Base-by-base conservation (phyloP, 2,797 vertebrate genomes). In the Echiichthys vipera region DNA sequence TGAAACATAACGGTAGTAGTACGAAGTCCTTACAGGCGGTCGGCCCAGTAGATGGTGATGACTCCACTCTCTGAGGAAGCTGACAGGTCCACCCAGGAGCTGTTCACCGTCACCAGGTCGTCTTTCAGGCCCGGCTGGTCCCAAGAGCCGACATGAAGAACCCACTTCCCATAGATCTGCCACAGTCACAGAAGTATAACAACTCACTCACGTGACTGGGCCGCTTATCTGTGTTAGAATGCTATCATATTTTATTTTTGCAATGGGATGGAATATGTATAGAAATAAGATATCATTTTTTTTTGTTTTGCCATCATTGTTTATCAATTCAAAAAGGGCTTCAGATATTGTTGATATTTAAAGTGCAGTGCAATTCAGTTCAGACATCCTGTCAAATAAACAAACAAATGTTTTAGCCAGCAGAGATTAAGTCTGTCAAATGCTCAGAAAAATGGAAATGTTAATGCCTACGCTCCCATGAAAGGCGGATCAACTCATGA, bases 131-230 rank as follows among this genome's bases (percentile, higher is more conserved):
- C 80, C 0, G 69, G 80, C 51, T 91, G 3, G 11, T 94, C 93
- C 88, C 90, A 93, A 0, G 84, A 58, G 1, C 76, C 86, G 8
- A 91, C 89, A n/a, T 90, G 89, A 17, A 93, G 75, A 49, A 93
- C 77, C 93, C 93, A 94, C 57, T 91, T 94, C 12, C 93, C 93
- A 70, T 91, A 93, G 46, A 94, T 89, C 93, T 94, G 71, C 14
- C 49, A 69, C 25, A 30, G 22, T 18, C 13, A 64, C 18, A n/a
- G n/a, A n/a, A n/a, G n/a, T n/a, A n/a, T n/a, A n/a, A 29, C 10
- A 9, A 18, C 6, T 65, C 46, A 65, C 9, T 50, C 45, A 69
- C 53, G 25, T 30, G 27, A n/a, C 10, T 32, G 42, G 3, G 5
- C 20, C 39, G n/a, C 32, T 27, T 17, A 9, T 45, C 22, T 51